Evolutionary conservation across 2,888 invertebrate species (phyloP).

Genomic region (Sphaerophoria taeniata): DNA sequence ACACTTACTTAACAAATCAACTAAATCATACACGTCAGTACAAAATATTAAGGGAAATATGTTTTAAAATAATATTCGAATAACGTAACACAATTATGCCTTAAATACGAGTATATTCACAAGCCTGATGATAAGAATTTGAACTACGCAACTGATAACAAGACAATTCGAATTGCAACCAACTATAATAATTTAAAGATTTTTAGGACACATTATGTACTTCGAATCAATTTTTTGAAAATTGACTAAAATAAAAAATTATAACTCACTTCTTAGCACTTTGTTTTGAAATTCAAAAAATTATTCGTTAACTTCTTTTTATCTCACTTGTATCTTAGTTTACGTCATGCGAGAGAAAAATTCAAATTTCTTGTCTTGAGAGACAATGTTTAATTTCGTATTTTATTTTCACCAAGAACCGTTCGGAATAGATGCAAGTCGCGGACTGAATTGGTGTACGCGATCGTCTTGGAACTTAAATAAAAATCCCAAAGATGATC

Average conservation of each 20-base stretch:
- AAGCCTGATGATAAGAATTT: constrained; percentile 5
- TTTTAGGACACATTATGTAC: constrained; percentile 22
- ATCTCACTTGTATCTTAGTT: constrained; percentile 8
- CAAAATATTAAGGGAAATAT: no score
- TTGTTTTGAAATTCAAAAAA: constrained; percentile 43
- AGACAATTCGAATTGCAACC: constrained; percentile 23
- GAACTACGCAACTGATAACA: constrained; percentile 31
- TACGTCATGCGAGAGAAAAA: constrained; percentile 62
- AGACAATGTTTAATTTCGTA: constrained; percentile 26
- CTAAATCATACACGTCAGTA: no score
- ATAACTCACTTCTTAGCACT: constrained; percentile 65
- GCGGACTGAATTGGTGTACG: constrained; percentile 60
- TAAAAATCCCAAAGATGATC: constrained; percentile 52
- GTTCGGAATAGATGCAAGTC: constrained; percentile 66
- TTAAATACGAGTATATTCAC: not conserved
- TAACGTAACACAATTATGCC: not conserved
- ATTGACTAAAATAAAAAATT: not conserved
- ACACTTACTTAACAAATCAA: no score
- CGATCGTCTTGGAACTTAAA: constrained; percentile 65
- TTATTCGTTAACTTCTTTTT: constrained; percentile 28
- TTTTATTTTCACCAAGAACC: constrained; percentile 39
- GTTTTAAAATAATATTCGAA: not conserved
- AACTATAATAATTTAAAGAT: constrained; percentile 16
- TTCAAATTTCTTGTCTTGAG: constrained; percentile 22
- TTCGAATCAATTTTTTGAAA: not conserved